Conservation (phyloP, 1,140 invertebrate genomes). For the Cardiocondyla obscurior region DNA sequence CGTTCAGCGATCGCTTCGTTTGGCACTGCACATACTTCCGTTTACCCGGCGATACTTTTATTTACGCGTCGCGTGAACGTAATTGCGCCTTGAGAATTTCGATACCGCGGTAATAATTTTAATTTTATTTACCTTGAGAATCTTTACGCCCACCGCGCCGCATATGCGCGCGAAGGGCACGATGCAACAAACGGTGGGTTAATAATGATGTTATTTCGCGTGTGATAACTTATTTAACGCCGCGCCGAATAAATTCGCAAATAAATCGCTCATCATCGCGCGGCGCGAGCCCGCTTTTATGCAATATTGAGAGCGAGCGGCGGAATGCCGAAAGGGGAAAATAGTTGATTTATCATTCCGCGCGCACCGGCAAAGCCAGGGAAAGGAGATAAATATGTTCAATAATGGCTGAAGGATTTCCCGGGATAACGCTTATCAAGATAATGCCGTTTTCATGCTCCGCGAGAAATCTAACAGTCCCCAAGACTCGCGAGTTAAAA, state of each 20-base stretch:
- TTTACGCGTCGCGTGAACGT: not conserved
- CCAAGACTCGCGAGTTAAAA: constrained; percentile 15
- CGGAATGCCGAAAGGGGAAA: constrained; percentile 15
- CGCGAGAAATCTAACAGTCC: constrained; percentile 24
- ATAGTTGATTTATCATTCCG: constrained; percentile 47
- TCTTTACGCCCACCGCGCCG: not conserved
- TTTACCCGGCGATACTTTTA: constrained; percentile 9
- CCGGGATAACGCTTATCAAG: constrained; percentile 24
- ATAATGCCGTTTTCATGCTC: constrained; percentile 37
- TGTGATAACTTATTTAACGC: constrained; percentile 27
- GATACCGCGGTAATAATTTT: not conserved
- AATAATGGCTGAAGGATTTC: constrained; percentile 39
- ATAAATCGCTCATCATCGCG: constrained; percentile 34
- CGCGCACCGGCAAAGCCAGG: not conserved
- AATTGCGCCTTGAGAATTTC: not conserved
- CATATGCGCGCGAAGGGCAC: not conserved
- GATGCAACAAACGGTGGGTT: not conserved
- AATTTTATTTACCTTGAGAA: not conserved
- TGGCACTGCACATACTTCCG: not conserved
- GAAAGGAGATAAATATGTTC: constrained; percentile 46
- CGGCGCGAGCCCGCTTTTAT: constrained; percentile 1
- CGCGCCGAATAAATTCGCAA: constrained; percentile 32
- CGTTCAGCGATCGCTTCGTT: not conserved
- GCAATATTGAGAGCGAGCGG: constrained; percentile 39
- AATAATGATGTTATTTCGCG: constrained; percentile 9